Percentiles rank a stretch among this genome's conserved stretches.
Conservation (phyloP, 2,888 invertebrate genomes). For the Rhamphomyia laevipes region DNA sequence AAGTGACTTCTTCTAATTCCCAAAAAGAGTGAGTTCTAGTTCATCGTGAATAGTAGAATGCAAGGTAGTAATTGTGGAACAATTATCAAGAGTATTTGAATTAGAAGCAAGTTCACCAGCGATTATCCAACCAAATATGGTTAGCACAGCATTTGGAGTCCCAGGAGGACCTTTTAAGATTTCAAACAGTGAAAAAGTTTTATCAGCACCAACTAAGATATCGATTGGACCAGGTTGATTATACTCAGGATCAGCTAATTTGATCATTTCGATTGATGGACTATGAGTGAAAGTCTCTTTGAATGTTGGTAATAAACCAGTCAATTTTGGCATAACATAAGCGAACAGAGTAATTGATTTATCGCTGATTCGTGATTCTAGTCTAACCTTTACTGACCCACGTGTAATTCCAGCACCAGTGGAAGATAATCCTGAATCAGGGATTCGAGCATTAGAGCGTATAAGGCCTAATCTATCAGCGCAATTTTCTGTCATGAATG, state of each 20-base stretch:
- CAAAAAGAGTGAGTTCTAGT: too few relatives aligned
- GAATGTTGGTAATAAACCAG: neutral
- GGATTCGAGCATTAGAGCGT: too few relatives aligned
- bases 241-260: slow-evolving; percentile 12
- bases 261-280: neutral
- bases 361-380: neutral
- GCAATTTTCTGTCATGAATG: too few relatives aligned
- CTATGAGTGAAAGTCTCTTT: too few relatives aligned
- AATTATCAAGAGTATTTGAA: neutral
- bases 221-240: slow-evolving; percentile 11
- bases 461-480: too few relatives aligned
- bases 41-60: too few relatives aligned
- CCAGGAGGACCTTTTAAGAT: neutral
- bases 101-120: too few relatives aligned
- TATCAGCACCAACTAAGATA: slow-evolving; percentile 11
- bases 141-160: slow-evolving; percentile 9
- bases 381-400: neutral
- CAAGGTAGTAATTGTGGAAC: neutral
- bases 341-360: neutral
- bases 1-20: too few relatives aligned
- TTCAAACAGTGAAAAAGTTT: slow-evolving; percentile 8
- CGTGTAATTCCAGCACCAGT: too few relatives aligned
- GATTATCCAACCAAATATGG: too few relatives aligned
- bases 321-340: slow-evolving; percentile 4
- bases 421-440: too few relatives aligned